These are phyloP conservation scores for Ectemnius cavifrons DNA, from an alignment of 2,888 invertebrate genomes.

Conservation along the genomic window DNA sequence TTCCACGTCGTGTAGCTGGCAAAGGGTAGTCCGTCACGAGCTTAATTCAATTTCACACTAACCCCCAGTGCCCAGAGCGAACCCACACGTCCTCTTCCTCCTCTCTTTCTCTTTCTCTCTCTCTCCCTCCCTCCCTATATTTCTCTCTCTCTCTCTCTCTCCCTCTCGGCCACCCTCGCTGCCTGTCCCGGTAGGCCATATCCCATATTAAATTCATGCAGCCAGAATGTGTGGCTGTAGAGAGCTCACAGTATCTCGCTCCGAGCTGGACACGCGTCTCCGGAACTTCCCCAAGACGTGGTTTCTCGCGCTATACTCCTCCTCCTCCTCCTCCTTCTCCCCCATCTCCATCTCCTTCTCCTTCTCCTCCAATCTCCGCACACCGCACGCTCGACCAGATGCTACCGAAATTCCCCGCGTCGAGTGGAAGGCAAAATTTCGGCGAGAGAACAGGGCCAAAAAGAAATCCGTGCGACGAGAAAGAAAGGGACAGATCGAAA, in stretches of 20 bases:
- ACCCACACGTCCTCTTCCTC: no score
- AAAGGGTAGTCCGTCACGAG: conserved; percentile 15
- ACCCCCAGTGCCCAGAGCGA: conserved; percentile 17
- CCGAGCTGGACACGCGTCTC: neutral
- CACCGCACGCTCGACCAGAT: no score
- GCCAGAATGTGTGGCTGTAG: neutral
- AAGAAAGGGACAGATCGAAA: neutral
- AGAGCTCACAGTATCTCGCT: neutral
- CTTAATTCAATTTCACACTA: conserved; percentile 37
- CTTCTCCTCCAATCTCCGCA: no score
- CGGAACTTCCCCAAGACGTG: neutral
- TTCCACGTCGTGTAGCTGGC: conserved; percentile 2
- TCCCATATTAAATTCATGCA: conserved; percentile 5
- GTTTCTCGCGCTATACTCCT: no score
- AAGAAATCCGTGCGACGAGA: no score
- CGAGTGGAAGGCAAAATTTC: no score
- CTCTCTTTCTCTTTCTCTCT: conserved; percentile 10
- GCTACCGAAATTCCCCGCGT: no score
- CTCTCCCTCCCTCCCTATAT: neutral
- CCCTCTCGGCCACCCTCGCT: no score
- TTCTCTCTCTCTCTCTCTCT: neutral
- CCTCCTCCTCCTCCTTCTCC: no score
- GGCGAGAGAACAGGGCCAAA: no score
- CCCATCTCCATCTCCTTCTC: no score
- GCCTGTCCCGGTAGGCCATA: neutral